phyloP scores from a whole-genome alignment of 2,888 invertebrate genomes.

The Callyntrura guangdongensis region DNA sequence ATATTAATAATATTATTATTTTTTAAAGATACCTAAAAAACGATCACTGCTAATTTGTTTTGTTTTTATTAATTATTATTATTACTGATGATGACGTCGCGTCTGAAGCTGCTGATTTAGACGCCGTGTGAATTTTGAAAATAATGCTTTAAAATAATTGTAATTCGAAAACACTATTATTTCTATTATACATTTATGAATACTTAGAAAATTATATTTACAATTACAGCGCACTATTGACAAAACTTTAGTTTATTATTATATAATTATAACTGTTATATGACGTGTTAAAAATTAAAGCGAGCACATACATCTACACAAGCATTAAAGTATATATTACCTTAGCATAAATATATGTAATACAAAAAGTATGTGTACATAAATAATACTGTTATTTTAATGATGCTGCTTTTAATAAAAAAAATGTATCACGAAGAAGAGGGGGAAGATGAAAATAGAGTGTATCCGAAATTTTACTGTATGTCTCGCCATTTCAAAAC shows the following conservation, averaged over 20 bases:
- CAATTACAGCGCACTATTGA: constrained; percentile 41
- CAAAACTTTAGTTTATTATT: constrained; percentile 16
- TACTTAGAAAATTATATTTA: neutral
- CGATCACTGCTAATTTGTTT: constrained; percentile 16
- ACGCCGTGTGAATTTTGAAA: constrained; percentile 23
- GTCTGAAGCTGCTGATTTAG: too few species aligned
- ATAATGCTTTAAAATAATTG: constrained; percentile 31
- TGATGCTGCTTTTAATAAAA: constrained; percentile 23
- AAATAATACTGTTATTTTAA: constrained; percentile 38
- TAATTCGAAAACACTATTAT: constrained; percentile 25
- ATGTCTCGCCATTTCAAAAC: constrained; percentile 33
- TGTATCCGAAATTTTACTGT: constrained; percentile 34
- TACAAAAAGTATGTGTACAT: neutral
- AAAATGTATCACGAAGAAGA: too few species aligned
- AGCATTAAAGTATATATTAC: constrained; percentile 9
- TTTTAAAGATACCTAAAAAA: neutral
- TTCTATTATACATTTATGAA: too few species aligned
- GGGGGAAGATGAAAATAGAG: constrained; percentile 1
- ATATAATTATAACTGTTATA: constrained; percentile 5
- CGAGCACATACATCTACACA: neutral
- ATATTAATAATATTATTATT: neutral
- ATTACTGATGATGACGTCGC: neutral
- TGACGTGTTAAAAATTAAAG: neutral
- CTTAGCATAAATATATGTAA: constrained; percentile 13
- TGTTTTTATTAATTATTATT: constrained; percentile 23